Evolutionary conservation across 2,797 vertebrate species (phyloP).

Genomic region (Girardinus metallicus): DNA sequence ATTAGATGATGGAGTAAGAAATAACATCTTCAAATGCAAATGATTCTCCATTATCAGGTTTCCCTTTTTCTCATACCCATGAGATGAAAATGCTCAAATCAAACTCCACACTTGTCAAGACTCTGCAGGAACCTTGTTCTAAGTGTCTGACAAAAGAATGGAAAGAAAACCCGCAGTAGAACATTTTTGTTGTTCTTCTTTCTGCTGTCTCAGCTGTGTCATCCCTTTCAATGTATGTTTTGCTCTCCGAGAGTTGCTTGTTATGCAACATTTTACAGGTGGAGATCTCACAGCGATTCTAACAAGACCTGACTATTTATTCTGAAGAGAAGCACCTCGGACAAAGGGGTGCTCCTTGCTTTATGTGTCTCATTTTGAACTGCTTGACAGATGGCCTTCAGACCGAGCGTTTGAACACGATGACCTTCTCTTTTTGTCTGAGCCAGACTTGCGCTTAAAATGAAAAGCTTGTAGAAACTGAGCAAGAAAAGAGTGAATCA

Average conservation of each 20-base stretch:
- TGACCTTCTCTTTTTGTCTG: background rate
- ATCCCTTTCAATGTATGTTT: background rate
- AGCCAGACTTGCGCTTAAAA: background rate
- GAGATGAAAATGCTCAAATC: background rate
- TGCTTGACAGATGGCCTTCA: slow-evolving; percentile 1
- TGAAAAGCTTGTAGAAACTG: background rate
- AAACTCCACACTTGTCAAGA: background rate
- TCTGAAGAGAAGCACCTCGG: background rate
- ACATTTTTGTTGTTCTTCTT: background rate
- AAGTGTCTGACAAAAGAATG: background rate
- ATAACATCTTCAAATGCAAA: too few relatives aligned
- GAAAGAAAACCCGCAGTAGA: background rate
- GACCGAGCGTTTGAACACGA: background rate
- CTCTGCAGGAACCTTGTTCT: background rate
- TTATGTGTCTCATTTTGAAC: background rate
- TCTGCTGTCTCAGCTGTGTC: background rate
- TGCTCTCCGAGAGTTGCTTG: background rate
- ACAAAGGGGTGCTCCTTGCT: background rate
- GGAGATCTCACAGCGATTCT: background rate
- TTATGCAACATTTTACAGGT: background rate
- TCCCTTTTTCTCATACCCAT: background rate
- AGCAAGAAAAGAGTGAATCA: background rate
- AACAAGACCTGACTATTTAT: background rate
- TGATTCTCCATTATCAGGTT: background rate
- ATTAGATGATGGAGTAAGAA: too few relatives aligned